Evolutionary conservation across 2,113 vertebrate species (phyloP).

Genomic region (Alectura lathami): DNA sequence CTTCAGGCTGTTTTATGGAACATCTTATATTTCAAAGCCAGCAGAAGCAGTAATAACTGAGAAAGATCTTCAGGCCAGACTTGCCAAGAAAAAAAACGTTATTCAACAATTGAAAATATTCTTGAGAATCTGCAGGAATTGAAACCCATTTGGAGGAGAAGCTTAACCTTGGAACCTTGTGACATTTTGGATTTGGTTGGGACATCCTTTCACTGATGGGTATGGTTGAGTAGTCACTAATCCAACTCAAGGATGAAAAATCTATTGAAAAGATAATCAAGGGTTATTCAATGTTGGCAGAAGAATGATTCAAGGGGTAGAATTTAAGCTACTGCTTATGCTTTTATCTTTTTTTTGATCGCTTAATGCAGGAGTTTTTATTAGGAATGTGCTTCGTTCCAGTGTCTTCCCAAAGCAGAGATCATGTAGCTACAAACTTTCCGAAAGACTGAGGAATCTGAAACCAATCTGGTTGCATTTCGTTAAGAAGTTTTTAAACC

Average conservation of each 20-base stretch:
- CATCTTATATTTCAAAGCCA: constrained; percentile 29
- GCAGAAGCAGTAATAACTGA: not conserved
- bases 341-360: not conserved
- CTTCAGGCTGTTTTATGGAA: constrained; percentile 6
- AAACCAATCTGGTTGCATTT: not conserved
- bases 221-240: not conserved
- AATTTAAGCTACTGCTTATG: not conserved
- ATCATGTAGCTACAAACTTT: not conserved
- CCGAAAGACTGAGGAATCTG: not conserved
- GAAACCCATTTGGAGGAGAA: not conserved
- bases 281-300: not conserved
- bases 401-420: not conserved
- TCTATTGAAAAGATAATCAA: not conserved
- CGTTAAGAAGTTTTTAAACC: not conserved
- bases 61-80: constrained; percentile 1
- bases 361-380: not conserved
- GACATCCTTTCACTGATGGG: fast-evolving
- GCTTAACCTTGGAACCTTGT: not conserved
- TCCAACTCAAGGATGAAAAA: not conserved
- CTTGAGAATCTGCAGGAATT: not conserved
- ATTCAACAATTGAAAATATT: not conserved
- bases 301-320: not conserved
- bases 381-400: not conserved
- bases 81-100: constrained; percentile 11
- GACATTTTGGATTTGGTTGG: not conserved